Evolutionary conservation across 2,888 invertebrate genomes (phyloP), one percentile per base, ranked within the genome.

Genomic region (Diploptera punctata): DNA sequence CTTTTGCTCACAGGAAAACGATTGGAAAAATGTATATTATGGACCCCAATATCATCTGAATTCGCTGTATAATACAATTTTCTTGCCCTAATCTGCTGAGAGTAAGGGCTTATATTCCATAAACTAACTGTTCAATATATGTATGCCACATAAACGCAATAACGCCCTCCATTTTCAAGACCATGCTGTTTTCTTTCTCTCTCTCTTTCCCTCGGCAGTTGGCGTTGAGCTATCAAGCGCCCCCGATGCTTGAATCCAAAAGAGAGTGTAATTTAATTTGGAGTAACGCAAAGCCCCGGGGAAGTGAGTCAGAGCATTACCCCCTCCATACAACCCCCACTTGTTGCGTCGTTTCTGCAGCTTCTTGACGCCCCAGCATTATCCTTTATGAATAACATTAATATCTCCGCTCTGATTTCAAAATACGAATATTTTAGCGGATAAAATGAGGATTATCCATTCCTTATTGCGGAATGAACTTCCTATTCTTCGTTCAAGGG

Each of bases 221-320:
- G 57, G 16, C 57, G 57, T 57, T 68, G 57, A 57, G 31, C 60
- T 69, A 69, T 44, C 60, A 38, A 47, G 60, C 69, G n/a, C n/a
- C n/a, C 19, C 69, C 68, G 68, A 57, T 38, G 49, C 52, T 54
- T 29, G 18, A 29, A 19, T 52, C 49, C 49, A 61, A 70, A 70
- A 70, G 62, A 70, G 47, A 47, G 57, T 65, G 70, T 73, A 73
- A 73, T 73, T 73, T 73, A 73, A 73, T 73, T 73, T 69, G 70
- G 65, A 69, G 67, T 73, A 73, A 65, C 73, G 67, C 62, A 49
- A 57, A 54, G 61, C 61, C 61, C 70, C 68, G 13, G 33, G 65
- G 65, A 65, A 44, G 62, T 65, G 62, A 65, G 62, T 44, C 65
- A 43, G 43, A 19, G 65, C 44, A 43, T 65, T 65, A 65, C 47